phyloP scores from a whole-genome alignment of 2,888 invertebrate genomes.

The Acronicta leporina region DNA sequence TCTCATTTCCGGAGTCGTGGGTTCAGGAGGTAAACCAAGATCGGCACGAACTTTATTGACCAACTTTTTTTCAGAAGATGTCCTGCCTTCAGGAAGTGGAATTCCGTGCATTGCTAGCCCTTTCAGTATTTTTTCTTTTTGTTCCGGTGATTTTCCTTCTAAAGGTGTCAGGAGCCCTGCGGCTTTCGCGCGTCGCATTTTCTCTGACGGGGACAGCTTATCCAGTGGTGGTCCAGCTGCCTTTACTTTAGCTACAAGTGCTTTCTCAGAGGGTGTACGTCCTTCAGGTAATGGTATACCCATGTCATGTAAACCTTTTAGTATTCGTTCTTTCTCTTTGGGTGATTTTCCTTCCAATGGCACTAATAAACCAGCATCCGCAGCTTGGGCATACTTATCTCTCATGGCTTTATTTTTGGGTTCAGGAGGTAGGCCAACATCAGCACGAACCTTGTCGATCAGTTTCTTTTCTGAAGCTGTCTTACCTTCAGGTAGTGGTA shows the following conservation, averaged over 20 bases:
- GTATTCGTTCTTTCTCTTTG: conserved; percentile 15
- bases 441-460: not conserved
- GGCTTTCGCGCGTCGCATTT: conserved; percentile 25
- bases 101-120: conserved; percentile 51
- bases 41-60: conserved; percentile 52
- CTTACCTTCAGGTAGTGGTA: conserved; percentile 56
- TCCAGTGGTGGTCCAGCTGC: not conserved
- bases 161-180: conserved; percentile 50
- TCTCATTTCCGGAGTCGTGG: conserved; percentile 37
- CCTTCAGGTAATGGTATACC: conserved; percentile 21
- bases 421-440: conserved; percentile 17
- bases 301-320: conserved; percentile 11
- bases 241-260: conserved; percentile 13
- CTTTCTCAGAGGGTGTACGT: conserved; percentile 50
- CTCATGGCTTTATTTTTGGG: conserved; percentile 54
- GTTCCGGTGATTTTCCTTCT: conserved; percentile 43
- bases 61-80: conserved; percentile 49
- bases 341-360: conserved; percentile 33
- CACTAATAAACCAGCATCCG: conserved; percentile 42
- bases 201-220: conserved; percentile 5
- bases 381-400: conserved; percentile 54
- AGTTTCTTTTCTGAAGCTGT: conserved; percentile 49
- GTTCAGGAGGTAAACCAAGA: conserved; percentile 54
- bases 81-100: conserved; percentile 38
- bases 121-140: conserved; percentile 56